phyloP scores from a whole-genome alignment of 2,888 invertebrate species.

The Volucella inflata region DNA sequence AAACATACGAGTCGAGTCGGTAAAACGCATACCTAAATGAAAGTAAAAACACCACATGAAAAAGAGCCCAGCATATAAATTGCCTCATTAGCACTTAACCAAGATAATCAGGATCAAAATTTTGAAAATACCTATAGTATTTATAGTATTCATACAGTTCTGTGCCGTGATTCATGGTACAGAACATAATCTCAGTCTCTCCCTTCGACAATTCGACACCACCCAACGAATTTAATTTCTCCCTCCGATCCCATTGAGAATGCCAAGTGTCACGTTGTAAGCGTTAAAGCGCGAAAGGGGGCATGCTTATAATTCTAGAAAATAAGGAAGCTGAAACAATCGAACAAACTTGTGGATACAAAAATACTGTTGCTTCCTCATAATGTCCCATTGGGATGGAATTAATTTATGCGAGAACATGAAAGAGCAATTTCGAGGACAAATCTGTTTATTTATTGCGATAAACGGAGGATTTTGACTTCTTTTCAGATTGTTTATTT shows the following conservation, averaged over 20 bases:
- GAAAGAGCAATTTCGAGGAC: slow-evolving; percentile 67
- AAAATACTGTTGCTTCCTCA: slow-evolving; percentile 19
- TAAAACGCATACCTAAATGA: background rate
- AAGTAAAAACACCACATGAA: background rate
- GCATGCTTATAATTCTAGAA: slow-evolving; percentile 28
- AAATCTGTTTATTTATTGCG: slow-evolving; percentile 73
- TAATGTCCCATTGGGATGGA: slow-evolving; percentile 11
- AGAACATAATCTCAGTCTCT: background rate
- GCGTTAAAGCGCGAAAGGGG: slow-evolving; percentile 28
- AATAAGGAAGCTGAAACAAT: slow-evolving; percentile 50
- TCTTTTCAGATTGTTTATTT: slow-evolving; percentile 27
- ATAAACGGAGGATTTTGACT: slow-evolving; percentile 59
- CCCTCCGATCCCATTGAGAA: slow-evolving; percentile 53
- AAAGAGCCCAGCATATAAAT: slow-evolving; percentile 56
- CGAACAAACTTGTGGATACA: slow-evolving; percentile 26
- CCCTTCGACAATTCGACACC: slow-evolving; percentile 5
- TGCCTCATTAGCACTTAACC: slow-evolving; percentile 66
- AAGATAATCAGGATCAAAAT: slow-evolving; percentile 60
- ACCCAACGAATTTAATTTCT: slow-evolving; percentile 16
- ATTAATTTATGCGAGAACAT: slow-evolving; percentile 68
- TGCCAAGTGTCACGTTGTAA: slow-evolving; percentile 62
- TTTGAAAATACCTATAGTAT: background rate
- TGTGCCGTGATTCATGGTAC: background rate
- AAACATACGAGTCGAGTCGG: no score
- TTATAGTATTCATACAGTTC: background rate